Evolutionary conservation across 2,797 vertebrate genomes (phyloP).

Genomic region (Sebastolobus alascanus): DNA sequence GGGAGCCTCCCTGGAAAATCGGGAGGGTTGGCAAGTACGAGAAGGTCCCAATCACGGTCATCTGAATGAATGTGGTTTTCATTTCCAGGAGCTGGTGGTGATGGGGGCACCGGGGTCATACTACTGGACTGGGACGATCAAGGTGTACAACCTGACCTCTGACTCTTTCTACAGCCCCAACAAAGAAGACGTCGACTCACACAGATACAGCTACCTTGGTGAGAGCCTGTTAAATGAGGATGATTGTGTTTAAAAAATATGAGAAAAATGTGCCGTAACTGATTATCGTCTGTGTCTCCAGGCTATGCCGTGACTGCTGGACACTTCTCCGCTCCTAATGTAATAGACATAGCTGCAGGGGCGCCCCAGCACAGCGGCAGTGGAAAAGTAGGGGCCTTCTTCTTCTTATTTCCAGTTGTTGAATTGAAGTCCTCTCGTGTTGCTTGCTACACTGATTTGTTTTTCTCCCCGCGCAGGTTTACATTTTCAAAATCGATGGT

Average conservation of each 20-base stretch:
- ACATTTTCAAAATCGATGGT: conserved; percentile 96
- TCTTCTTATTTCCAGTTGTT: conserved; percentile 15
- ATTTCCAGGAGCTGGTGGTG: conserved; percentile 93
- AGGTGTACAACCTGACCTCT: conserved; percentile 96
- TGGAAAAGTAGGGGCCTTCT: conserved; percentile 89
- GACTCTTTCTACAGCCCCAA: conserved; percentile 91
- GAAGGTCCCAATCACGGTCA: conserved; percentile 7
- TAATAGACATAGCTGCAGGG: conserved; percentile 93
- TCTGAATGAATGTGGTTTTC: conserved; percentile 34
- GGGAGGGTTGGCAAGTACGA: neutral
- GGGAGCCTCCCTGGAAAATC: too few species aligned
- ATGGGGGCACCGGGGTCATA: conserved; percentile 98
- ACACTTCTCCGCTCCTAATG: conserved; percentile 91
- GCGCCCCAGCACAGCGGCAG: conserved; percentile 94
- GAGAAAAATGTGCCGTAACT: conserved; percentile 2
- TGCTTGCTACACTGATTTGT: conserved; percentile 34
- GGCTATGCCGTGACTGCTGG: conserved; percentile 97
- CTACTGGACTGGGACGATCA: conserved; percentile 98
- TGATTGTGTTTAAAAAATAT: neutral
- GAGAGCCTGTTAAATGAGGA: conserved; percentile 51
- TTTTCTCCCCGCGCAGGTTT: conserved; percentile 87
- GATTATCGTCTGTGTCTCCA: conserved; percentile 68
- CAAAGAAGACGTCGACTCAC: conserved; percentile 88
- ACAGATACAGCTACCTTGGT: conserved; percentile 97
- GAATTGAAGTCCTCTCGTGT: conserved; percentile 7